phyloP scores from a whole-genome alignment of 1,140 invertebrate genomes.

The Venustaconcha ellipsiformis region DNA sequence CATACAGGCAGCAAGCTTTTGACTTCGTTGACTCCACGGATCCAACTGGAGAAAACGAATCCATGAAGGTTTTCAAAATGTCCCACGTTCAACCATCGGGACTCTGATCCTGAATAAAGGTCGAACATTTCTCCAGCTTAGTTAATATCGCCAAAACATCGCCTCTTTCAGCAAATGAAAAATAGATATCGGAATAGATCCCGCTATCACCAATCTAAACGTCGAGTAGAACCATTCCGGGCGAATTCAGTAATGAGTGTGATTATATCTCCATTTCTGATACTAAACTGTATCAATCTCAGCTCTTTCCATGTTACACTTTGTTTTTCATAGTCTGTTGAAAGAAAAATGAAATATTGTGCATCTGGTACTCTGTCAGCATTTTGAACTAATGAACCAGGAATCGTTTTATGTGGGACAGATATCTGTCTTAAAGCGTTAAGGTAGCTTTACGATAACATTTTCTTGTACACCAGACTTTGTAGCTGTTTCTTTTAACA shows the following conservation, averaged over 20 bases:
- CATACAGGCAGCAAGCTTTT: background rate
- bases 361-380: background rate
- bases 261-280: conserved; percentile 2
- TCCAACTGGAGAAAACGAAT: background rate
- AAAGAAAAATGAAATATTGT: conserved; percentile 9
- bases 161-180: conserved; percentile 14
- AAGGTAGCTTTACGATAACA: conserved; percentile 11
- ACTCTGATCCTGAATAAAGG: conserved; percentile 9
- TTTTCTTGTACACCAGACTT: background rate
- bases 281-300: conserved; percentile 3
- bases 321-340: background rate
- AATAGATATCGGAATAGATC: conserved; percentile 6
- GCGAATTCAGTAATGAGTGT: conserved; percentile 4
- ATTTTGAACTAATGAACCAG: conserved; percentile 8
- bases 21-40: background rate
- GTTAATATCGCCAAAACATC: conserved; percentile 13
- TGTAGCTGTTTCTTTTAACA: too few relatives aligned
- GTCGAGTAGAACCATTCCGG: conserved; percentile 19
- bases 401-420: background rate
- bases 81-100: conserved; percentile 12
- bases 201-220: conserved; percentile 11
- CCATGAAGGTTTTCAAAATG: conserved; percentile 2
- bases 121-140: conserved; percentile 7
- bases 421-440: background rate
- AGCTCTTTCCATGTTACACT: conserved; percentile 12